A percentile compares a stretch with the other conserved stretches of the same genome.
Conservation (phyloP, 2,113 vertebrate species). For the Calyptomena viridis region DNA sequence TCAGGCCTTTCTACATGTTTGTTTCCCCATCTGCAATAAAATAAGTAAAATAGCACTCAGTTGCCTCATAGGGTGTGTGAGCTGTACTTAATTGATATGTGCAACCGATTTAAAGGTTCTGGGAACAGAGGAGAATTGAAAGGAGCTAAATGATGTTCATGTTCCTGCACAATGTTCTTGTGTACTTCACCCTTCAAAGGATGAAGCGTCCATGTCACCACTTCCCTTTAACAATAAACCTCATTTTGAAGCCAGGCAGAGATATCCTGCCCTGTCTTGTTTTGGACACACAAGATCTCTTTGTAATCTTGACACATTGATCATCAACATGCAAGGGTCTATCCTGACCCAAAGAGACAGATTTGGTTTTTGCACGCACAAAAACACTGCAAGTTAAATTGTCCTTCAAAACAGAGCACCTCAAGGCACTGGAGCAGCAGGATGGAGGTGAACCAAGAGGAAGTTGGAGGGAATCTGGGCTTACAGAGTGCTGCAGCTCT, state of each 20-base stretch:
- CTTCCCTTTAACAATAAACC: neutral
- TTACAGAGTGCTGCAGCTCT: neutral
- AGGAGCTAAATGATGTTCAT: neutral
- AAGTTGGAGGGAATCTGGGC: neutral
- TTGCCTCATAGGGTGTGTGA: slow-evolving; percentile 55
- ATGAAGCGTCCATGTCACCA: neutral
- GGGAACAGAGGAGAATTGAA: neutral
- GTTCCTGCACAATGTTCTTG: neutral
- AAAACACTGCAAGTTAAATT: neutral
- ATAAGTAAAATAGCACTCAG: slow-evolving; percentile 36
- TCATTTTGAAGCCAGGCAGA: neutral
- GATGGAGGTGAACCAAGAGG: neutral
- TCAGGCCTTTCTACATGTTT: slow-evolving; percentile 12
- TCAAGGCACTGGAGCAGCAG: neutral
- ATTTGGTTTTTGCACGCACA: neutral
- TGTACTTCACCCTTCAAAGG: neutral
- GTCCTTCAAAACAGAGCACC: neutral
- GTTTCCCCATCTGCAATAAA: slow-evolving; percentile 55
- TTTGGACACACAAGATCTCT: neutral
- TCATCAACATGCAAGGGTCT: neutral
- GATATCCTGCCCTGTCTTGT: neutral
- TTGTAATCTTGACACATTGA: neutral
- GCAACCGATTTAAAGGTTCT: neutral
- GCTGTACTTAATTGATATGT: slow-evolving; percentile 34
- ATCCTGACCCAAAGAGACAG: neutral